phyloP scores from a whole-genome alignment of 2,888 invertebrate species.

The Hermodice carunculata region DNA sequence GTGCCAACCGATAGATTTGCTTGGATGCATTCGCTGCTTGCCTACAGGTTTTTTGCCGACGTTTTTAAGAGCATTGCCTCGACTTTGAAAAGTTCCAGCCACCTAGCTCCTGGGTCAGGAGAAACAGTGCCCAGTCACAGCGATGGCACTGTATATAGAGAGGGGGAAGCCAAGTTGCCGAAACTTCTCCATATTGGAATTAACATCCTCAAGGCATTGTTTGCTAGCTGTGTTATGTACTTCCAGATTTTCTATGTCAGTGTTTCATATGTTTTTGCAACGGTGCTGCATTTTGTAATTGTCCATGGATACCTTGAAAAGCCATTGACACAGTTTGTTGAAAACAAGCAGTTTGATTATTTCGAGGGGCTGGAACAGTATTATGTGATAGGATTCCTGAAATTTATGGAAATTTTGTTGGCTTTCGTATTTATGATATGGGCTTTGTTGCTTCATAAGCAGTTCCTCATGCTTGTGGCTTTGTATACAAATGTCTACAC shows the following conservation, averaged over 20 bases:
- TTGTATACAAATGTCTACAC: conserved; percentile 29
- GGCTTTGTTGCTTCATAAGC: conserved; percentile 13
- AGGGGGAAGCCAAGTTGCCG: not conserved
- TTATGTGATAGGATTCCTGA: conserved; percentile 19
- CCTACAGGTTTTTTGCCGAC: conserved; percentile 15
- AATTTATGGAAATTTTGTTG: conserved; percentile 5
- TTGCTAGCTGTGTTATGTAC: not conserved
- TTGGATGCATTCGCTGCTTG: conserved; percentile 18
- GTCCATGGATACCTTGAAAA: not conserved
- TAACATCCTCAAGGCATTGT: not conserved
- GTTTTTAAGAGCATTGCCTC: not conserved
- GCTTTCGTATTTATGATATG: conserved; percentile 21
- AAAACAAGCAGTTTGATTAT: conserved; percentile 9
- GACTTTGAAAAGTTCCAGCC: not conserved
- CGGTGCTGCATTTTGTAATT: conserved; percentile 9
- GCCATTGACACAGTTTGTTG: conserved; percentile 1
- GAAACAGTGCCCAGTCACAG: too few relatives aligned
- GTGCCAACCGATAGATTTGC: not conserved
- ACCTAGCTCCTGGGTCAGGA: not conserved
- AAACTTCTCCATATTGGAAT: not conserved
- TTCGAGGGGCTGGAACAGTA: conserved; percentile 31
- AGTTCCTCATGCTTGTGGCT: conserved; percentile 24
- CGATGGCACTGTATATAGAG: too few relatives aligned
- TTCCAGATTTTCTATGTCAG: conserved; percentile 4
- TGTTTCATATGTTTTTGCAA: conserved; percentile 2